Conservation (phyloP, 2,888 invertebrate species). For the Ceratothoa steindachneri region DNA sequence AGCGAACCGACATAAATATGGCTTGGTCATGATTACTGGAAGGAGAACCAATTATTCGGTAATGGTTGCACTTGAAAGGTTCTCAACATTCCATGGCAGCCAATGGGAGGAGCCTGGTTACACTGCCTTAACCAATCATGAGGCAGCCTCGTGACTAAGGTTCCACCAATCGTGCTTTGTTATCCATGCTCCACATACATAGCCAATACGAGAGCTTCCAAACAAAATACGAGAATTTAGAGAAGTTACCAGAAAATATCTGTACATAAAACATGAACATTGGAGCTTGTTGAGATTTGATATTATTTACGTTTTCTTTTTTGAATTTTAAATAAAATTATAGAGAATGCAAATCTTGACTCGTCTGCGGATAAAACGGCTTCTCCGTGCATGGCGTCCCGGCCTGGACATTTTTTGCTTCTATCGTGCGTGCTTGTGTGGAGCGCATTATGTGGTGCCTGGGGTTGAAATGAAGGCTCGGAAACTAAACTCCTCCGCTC, state of each 20-base stretch:
- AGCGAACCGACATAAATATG: no score
- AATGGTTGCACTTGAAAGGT: not conserved
- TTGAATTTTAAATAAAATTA: no score
- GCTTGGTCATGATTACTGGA: no score
- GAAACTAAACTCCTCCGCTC: not conserved
- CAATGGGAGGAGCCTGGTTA: not conserved
- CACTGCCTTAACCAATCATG: not conserved
- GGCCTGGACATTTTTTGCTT: not conserved
- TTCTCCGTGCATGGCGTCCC: not conserved
- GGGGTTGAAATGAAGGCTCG: not conserved
- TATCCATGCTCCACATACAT: not conserved
- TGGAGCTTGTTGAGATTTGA: no score
- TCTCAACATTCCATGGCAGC: not conserved
- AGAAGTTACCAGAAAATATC: not conserved
- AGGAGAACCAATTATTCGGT: not conserved
- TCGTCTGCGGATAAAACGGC: no score
- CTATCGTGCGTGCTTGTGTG: not conserved
- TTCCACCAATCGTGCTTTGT: not conserved
- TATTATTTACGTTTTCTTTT: no score
- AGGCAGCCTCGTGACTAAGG: not conserved
- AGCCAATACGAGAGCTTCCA: not conserved
- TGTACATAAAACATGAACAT: no score
- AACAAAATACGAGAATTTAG: not conserved
- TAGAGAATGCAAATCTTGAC: no score
- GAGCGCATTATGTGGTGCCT: no score